Evolutionary conservation across 1,140 invertebrate genomes (phyloP).

Genomic region (Lanistes nyassanus): DNA sequence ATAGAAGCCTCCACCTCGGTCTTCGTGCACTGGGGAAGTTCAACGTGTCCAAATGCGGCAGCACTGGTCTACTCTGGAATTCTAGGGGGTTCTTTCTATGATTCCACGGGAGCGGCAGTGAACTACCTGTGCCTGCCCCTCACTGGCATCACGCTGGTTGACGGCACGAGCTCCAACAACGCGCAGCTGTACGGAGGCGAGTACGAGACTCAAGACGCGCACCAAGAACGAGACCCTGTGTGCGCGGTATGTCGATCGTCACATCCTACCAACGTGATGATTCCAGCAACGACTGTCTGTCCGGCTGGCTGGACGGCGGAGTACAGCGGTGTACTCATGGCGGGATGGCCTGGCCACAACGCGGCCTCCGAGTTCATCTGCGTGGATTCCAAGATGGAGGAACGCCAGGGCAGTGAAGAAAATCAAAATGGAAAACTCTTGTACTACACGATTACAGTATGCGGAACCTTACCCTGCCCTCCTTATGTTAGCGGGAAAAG

Average conservation of each 20-base stretch:
- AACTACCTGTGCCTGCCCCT: neutral
- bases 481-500: slow-evolving; percentile 32
- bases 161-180: neutral
- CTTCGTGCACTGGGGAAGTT: neutral
- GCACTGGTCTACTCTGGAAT: neutral
- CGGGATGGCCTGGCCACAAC: slow-evolving; percentile 17
- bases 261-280: slow-evolving; percentile 29
- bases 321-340: slow-evolving; percentile 37
- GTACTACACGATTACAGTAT: slow-evolving; percentile 31
- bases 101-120: neutral
- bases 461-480: slow-evolving; percentile 26
- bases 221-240: neutral
- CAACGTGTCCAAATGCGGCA: neutral
- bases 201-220: neutral
- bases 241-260: neutral
- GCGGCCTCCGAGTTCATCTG: slow-evolving; percentile 32
- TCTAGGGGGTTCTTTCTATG: neutral
- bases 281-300: slow-evolving; percentile 41
- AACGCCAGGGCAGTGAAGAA: slow-evolving; percentile 14
- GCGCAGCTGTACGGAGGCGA: neutral
- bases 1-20: too few species aligned
- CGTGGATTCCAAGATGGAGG: slow-evolving; percentile 40
- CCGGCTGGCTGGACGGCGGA: slow-evolving; percentile 38
- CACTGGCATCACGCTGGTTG: too few species aligned
- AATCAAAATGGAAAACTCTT: slow-evolving; percentile 38